A percentile compares a stretch with the other conserved stretches of the same genome.
phyloP scores from a whole-genome alignment of 2,797 vertebrate genomes.

The Megalops cyprinoides region DNA sequence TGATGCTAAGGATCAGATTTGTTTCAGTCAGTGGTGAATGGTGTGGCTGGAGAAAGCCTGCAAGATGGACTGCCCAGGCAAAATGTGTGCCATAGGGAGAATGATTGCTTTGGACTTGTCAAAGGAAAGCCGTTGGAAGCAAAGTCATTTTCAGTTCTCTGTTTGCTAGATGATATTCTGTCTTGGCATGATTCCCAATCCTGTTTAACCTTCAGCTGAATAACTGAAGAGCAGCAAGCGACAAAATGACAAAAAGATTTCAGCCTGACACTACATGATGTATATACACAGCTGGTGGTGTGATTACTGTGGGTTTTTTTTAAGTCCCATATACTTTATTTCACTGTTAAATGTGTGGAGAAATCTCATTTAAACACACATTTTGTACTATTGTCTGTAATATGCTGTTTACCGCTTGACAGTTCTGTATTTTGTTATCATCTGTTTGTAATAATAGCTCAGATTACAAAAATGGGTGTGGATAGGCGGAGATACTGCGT shows the following conservation, averaged over 20 bases:
- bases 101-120: neutral
- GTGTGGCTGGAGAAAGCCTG: neutral
- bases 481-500: neutral
- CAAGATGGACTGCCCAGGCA: neutral
- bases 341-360: neutral
- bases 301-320: neutral
- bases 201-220: neutral
- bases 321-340: too few species aligned
- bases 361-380: constrained; percentile 9
- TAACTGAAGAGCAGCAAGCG: neutral
- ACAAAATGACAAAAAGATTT: neutral
- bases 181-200: neutral
- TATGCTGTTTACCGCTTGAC: neutral
- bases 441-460: neutral
- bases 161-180: neutral
- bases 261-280: neutral
- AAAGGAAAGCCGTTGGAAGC: neutral
- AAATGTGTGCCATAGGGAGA: neutral
- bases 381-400: neutral
- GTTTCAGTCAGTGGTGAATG: neutral
- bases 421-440: too few species aligned
- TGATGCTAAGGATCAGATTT: neutral
- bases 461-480: neutral
- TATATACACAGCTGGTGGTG: neutral
- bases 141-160: neutral